Evolutionary conservation across 1,140 invertebrate species (phyloP), one percentile per base, ranked within the genome.

Genomic region (Drosophila varians): DNA sequence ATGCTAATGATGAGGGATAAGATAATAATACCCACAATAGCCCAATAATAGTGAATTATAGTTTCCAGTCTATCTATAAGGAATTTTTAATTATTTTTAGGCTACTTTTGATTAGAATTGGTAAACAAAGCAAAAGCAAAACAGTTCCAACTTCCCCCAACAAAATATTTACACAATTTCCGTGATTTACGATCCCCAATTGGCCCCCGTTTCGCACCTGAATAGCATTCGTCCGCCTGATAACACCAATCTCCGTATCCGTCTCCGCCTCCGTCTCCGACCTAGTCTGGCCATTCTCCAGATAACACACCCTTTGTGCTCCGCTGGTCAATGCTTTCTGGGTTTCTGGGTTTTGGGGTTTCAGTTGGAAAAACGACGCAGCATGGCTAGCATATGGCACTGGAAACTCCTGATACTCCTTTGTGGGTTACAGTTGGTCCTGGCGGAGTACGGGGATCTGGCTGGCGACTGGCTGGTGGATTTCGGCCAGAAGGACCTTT

Each of bases 391-490:
- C 38, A 42, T 42, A 42, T 18, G 14, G 16, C 14, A 42, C 6
- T 9, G 2, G 16, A 14, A 19, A 14, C 16, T 42, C 14, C 38
- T 8, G 38, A 16, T 48, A 5, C 9, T 40, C 9, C 4, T 49
- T 3, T 14, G 36, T 9, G 19, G 6, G 4, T 6, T 43, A 1
- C 16, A 11, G 3, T 26, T 16, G 2, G 40, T 40, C 2, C 7
- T n/a, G 1, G 49, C 14, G 2, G 45, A 82, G 1, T 82, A 73
- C 60, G 78, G 78, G 0, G 54, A 76, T 8, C 42, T 77, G n/a
- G 77, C 47, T 3, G 78, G 78, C 38, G 26, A 65, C 9, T 79
- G 78, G 78, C 36, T 52, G 26, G 55, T 82, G 36, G 45, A 65
- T 6, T 82, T 43, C 18, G 77, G 46, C 0, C 8, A 31, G 4